Conservation (phyloP, 1,140 invertebrate genomes). For the Penaeus chinensis region DNA sequence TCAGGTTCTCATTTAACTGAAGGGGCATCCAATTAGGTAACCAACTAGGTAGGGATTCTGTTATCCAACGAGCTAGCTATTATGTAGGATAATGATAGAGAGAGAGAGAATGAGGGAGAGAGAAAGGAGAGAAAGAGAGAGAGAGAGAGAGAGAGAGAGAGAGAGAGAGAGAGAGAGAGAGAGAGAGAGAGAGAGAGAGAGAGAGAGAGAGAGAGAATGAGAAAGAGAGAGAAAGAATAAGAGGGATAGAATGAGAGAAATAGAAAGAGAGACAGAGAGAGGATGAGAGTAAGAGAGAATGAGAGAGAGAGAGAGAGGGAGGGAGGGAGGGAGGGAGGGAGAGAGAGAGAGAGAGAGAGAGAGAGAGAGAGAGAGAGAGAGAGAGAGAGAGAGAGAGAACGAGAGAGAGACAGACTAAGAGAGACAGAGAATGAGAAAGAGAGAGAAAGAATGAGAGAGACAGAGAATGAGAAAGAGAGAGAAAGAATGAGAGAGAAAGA, state of each 20-base stretch:
- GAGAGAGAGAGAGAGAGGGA: neutral
- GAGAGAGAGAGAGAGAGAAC: too few relatives aligned
- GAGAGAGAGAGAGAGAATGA: neutral
- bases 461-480: neutral
- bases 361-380: neutral
- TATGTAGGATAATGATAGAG: neutral
- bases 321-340: neutral
- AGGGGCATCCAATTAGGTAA: too few relatives aligned
- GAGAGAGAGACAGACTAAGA: neutral
- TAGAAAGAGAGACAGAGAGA: neutral
- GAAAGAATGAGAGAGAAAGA: neutral
- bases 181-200: constrained; percentile 15
- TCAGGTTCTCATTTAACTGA: too few relatives aligned
- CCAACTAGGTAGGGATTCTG: too few relatives aligned
- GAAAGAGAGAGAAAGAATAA: neutral
- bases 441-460: neutral
- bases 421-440: neutral
- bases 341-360: too few relatives aligned
- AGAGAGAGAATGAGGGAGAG: too few relatives aligned
- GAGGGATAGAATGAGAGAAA: neutral
- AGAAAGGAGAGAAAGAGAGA: too few relatives aligned
- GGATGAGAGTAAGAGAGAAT: neutral
- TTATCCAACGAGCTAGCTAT: too few relatives aligned
- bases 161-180: constrained; percentile 22
- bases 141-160: neutral